A percentile compares a stretch with the other conserved stretches of the same genome.
phyloP scores from a whole-genome alignment of 2,797 vertebrate genomes.

The Bryconaethiops microstoma region DNA sequence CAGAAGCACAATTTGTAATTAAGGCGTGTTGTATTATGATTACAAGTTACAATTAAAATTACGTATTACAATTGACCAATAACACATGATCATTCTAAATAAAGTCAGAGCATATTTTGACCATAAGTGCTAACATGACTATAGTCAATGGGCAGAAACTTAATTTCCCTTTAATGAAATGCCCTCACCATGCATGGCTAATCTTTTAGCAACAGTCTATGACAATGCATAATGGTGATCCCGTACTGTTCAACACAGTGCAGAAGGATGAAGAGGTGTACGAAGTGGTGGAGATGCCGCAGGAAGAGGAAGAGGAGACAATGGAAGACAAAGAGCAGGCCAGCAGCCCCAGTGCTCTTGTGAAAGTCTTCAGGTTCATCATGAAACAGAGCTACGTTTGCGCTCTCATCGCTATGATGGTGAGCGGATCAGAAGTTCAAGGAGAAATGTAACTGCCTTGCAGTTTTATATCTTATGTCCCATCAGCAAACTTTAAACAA shows the following conservation, averaged over 20 bases:
- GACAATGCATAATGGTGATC: neutral
- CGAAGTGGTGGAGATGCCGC: slow-evolving; percentile 61
- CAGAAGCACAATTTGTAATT: too few species aligned
- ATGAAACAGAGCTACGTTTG: slow-evolving; percentile 99
- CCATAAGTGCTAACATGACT: neutral
- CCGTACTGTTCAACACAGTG: slow-evolving; percentile 61
- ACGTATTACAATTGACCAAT: too few species aligned
- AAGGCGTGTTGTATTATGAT: too few species aligned
- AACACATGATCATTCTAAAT: too few species aligned
- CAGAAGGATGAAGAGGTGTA: slow-evolving; percentile 70
- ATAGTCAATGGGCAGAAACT: too few species aligned
- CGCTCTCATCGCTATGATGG: slow-evolving; percentile 99
- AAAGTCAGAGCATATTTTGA: neutral
- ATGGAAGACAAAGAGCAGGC: slow-evolving; percentile 71
- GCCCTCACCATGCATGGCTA: too few species aligned
- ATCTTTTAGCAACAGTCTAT: neutral
- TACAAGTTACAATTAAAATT: too few species aligned
- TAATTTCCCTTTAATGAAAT: too few species aligned
- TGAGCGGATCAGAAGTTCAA: slow-evolving; percentile 69
- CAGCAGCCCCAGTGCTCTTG: slow-evolving; percentile 78
- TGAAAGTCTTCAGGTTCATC: slow-evolving; percentile 91
- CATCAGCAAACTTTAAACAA: too few species aligned
- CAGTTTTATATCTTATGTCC: too few species aligned
- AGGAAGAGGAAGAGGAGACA: slow-evolving; percentile 66
- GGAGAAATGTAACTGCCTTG: neutral